Evolutionary conservation across 2,113 vertebrate genomes (phyloP), one percentile per base, ranked within the genome.

Genomic region (Lutjanus erythropterus): DNA sequence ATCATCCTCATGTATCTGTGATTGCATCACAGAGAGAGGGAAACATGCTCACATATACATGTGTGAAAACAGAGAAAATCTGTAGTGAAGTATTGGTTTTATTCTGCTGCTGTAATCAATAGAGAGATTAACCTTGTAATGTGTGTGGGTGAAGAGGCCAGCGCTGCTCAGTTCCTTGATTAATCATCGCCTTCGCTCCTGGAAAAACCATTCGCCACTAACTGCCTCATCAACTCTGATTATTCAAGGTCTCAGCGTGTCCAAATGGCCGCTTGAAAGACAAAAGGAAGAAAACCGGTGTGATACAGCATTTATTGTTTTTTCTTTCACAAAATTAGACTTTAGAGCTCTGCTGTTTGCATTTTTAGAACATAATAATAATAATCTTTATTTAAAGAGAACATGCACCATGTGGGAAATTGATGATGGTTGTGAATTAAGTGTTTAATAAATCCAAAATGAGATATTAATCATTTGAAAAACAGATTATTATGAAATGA

Each of bases 221-320:
- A 92, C 78, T 69, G 89, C 77, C 86, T 92, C 91, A 92, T 94
- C 88, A 92, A 65, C 87, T 90, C 64, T 41, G 47, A 93, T 92
- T 92, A 89, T 89, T 89, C 68, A 84, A 86, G 90, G 88, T 88
- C 83, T 84, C 59, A 0, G 59, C 3, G 33, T 71, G 80, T 85
- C 89, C 77, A 83, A 61, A 83, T 14, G 37, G 42, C 46, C 10
- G 1, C 60, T 0, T 12, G 25, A 56, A 70, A 83, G 69, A 87
- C 80, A 83, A 80, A 84, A 71, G 80, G 39, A 50, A 23, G 41
- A 35, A 72, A 73, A 66, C 52, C 21, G 56, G 53, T 1, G 9
- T 81, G 37, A 65, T 53, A 35, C 23, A 46, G 18, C 50, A 5
- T 29, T 82, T 1, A 29, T 31, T 58, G 9, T 1, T 37, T 46